Percentiles rank a stretch among this genome's conserved stretches.
Evolutionary conservation across 1,140 invertebrate genomes (phyloP).

Genomic region (Palaemon carinicauda): DNA sequence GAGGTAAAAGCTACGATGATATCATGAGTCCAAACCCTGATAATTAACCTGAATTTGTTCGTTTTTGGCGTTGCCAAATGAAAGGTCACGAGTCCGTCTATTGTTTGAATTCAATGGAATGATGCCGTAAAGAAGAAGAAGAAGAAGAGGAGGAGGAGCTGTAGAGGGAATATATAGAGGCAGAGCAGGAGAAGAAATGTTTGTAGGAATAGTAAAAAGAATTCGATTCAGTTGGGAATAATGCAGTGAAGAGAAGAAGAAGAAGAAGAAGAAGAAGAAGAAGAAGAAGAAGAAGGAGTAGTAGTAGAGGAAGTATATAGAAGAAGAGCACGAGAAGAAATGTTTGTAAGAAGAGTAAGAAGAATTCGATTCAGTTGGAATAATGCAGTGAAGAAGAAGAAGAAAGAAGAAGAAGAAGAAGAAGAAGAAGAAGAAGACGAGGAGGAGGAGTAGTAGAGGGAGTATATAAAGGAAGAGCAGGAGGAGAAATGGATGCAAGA

Average conservation of each 20-base stretch:
- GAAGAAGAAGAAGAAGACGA: not conserved
- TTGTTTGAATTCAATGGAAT: no score
- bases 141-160: no score
- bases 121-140: no score
- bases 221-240: not conserved
- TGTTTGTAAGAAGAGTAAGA: not conserved
- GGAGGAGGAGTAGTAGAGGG: not conserved
- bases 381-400: not conserved
- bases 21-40: no score
- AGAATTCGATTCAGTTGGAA: no score
- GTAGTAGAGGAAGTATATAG: not conserved
- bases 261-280: not conserved
- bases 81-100: no score
- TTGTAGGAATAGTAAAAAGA: not conserved
- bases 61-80: no score
- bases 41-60: no score
- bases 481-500: no score
- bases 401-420: not conserved
- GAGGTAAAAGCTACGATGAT: no score
- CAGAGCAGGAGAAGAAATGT: not conserved
- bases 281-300: not conserved
- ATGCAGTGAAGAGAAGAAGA: not conserved
- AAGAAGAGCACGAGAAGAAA: not conserved
- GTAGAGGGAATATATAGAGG: not conserved
- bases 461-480: no score